Conservation (phyloP, 2,113 vertebrate species). For the Daphoenositta chrysoptera region DNA sequence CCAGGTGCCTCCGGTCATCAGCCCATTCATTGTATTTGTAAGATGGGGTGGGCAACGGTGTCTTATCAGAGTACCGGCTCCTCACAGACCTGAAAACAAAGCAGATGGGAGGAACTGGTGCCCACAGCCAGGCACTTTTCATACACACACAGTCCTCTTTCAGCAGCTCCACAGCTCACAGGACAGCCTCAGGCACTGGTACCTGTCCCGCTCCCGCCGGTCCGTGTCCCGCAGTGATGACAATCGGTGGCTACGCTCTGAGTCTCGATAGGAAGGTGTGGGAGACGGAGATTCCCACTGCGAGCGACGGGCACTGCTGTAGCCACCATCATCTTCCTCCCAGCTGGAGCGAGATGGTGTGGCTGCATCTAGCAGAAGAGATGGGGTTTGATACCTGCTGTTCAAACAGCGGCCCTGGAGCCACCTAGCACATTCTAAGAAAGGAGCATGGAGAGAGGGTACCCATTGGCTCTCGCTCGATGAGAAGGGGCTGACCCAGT, state of each 20-base stretch:
- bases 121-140: fast-evolving
- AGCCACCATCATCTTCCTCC: slow-evolving; percentile 93
- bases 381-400: too few relatives aligned
- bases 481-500: background rate
- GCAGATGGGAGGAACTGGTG: fast-evolving
- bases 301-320: slow-evolving; percentile 77
- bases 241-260: slow-evolving; percentile 79
- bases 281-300: slow-evolving; percentile 98
- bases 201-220: slow-evolving; percentile 75
- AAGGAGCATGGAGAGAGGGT: background rate
- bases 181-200: background rate
- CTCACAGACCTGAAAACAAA: slow-evolving; percentile 80
- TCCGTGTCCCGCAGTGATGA: slow-evolving; percentile 76
- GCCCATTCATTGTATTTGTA: slow-evolving; percentile 99
- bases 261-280: slow-evolving; percentile 79
- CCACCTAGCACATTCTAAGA: background rate
- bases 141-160: fast-evolving
- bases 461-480: background rate
- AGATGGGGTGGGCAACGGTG: slow-evolving; percentile 89
- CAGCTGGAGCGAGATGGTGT: slow-evolving; percentile 93
- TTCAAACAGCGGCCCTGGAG: background rate
- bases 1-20: slow-evolving; percentile 87
- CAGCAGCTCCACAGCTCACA: background rate
- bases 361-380: slow-evolving; percentile 77
- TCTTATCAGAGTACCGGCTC: slow-evolving; percentile 84